A percentile compares a stretch with the other conserved stretches of the same genome.
phyloP scores from a whole-genome alignment of 2,888 invertebrate species.

The Caenorhabditis sp. region DNA sequence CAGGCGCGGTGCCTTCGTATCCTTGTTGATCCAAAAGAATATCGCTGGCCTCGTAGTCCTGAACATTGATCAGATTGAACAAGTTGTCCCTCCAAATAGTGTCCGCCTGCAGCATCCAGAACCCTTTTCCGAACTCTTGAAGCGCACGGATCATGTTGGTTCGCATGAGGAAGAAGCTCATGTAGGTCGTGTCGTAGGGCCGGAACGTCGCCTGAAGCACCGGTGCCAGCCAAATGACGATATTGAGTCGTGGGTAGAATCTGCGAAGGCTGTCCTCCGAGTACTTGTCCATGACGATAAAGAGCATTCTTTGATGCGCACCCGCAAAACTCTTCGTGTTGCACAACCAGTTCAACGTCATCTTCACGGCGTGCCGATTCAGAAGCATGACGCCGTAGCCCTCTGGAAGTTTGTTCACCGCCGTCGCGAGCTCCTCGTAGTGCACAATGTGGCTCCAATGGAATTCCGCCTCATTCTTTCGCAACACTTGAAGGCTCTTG shows the following conservation, averaged over 20 bases:
- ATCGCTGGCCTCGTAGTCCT: slow-evolving; percentile 16
- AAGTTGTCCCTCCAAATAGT: slow-evolving; percentile 66
- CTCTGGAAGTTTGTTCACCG: slow-evolving; percentile 42
- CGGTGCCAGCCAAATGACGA: slow-evolving; percentile 63
- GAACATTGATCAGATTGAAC: slow-evolving; percentile 32
- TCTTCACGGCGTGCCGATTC: slow-evolving; percentile 64
- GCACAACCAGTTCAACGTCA: slow-evolving; percentile 71
- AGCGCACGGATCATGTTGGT: slow-evolving; percentile 70
- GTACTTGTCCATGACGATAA: slow-evolving; percentile 66
- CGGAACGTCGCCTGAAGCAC: slow-evolving; percentile 62
- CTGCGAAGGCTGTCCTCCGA: slow-evolving; percentile 56
- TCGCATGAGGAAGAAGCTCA: slow-evolving; percentile 72
- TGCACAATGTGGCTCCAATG: slow-evolving; percentile 39
- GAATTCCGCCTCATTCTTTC: slow-evolving; percentile 62
- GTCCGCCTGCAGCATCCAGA: slow-evolving; percentile 73
- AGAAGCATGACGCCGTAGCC: slow-evolving; percentile 62
- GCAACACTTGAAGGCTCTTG: slow-evolving; percentile 52
- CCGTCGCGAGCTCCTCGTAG: slow-evolving; percentile 19
- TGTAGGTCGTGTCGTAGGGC: slow-evolving; percentile 69
- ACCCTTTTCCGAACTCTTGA: slow-evolving; percentile 60
- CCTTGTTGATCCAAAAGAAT: slow-evolving; percentile 71
- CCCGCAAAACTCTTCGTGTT: slow-evolving; percentile 59
- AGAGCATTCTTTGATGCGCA: slow-evolving; percentile 60
- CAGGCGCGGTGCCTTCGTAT: slow-evolving; percentile 43
- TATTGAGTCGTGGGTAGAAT: slow-evolving; percentile 58